Conservation (phyloP, 2,797 vertebrate species). For the Thamnophis elegans region DNA sequence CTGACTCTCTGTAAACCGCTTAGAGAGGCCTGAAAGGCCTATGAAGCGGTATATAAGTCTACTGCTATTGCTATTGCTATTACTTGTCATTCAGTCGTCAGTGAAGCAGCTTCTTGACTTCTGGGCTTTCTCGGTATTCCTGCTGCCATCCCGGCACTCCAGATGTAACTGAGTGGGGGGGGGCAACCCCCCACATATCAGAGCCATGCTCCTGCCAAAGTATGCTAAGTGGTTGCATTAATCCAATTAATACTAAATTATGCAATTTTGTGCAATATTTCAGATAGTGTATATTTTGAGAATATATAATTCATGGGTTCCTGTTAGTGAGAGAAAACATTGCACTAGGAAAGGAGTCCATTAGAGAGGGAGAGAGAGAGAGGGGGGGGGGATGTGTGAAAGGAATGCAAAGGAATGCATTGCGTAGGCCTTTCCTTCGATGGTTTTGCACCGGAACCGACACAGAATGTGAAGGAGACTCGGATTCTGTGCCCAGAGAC, state of each 20-base stretch:
- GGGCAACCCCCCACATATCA: no score
- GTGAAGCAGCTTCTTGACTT: slow-evolving; percentile 63
- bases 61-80: no score
- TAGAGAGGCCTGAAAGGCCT: no score
- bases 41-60: no score
- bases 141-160: slow-evolving; percentile 37
- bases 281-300: background rate
- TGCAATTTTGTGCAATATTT: slow-evolving; percentile 1
- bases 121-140: slow-evolving; percentile 40
- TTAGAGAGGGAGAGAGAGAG: background rate
- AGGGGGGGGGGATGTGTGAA: background rate
- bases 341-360: background rate
- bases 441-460: background rate
- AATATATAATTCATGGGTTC: slow-evolving; percentile 1
- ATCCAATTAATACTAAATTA: background rate
- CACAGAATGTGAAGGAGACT: background rate
- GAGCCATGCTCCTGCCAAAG: background rate
- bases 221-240: background rate
- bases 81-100: slow-evolving; percentile 74
- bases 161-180: background rate
- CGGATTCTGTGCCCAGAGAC: background rate
- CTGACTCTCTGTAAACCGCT: no score
- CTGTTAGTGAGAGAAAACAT: background rate
- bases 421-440: background rate
- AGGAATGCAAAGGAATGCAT: background rate